These are phyloP conservation scores for Polypterus senegalus DNA, from an alignment of 2,113 vertebrate species.

Conservation along the genomic window DNA sequence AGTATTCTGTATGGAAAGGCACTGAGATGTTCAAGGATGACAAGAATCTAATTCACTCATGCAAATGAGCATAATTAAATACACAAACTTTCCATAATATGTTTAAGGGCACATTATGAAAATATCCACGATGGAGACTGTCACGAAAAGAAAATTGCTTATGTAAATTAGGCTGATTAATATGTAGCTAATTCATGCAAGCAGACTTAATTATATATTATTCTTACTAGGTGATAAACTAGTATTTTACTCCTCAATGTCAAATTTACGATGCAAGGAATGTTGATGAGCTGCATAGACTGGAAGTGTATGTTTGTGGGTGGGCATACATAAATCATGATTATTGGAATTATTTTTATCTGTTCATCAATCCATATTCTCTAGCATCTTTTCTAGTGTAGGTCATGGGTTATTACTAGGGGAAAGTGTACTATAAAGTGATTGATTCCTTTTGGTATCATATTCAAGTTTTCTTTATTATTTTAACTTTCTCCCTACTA, in stretches of 20 bases:
- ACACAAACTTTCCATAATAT: slow-evolving; percentile 11
- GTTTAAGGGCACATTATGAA: slow-evolving; percentile 10
- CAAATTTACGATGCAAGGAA: too few species aligned
- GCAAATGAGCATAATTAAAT: slow-evolving; percentile 13
- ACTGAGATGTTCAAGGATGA: neutral
- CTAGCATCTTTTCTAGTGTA: too few species aligned
- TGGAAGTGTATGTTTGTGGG: too few species aligned
- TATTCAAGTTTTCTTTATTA: too few species aligned
- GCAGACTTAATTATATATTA: slow-evolving; percentile 2
- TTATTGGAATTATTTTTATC: too few species aligned
- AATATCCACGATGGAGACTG: slow-evolving; percentile 8
- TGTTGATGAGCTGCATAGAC: too few species aligned
- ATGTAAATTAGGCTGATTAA: slow-evolving; percentile 5
- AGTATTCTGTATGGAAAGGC: neutral
- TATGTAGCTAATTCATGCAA: neutral
- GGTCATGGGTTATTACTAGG: too few species aligned
- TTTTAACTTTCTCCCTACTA: too few species aligned
- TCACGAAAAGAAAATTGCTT: slow-evolving; percentile 12
- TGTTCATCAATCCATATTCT: too few species aligned
- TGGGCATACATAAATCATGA: too few species aligned
- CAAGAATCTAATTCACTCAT: slow-evolving; percentile 16
- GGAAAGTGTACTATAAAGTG: too few species aligned
- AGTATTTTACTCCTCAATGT: neutral
- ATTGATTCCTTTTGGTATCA: too few species aligned
- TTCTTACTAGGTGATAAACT: neutral